A percentile compares a stretch with the other conserved stretches of the same genome.
Conservation (phyloP, 2,888 invertebrate genomes). For the Tiliacea aurago region DNA sequence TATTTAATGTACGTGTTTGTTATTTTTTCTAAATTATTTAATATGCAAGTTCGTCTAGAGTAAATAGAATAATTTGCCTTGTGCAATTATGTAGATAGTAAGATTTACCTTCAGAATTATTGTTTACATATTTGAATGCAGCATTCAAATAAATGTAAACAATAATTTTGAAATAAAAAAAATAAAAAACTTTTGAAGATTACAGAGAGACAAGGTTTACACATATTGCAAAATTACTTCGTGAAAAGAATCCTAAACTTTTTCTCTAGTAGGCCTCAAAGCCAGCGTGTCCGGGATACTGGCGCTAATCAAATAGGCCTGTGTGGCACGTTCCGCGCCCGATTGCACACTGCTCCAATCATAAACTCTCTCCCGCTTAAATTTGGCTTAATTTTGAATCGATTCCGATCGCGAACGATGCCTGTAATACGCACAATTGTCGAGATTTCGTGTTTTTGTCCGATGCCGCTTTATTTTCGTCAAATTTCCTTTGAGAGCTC, state of each 20-base stretch:
- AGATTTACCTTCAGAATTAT: background rate
- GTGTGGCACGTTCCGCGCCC: conserved; percentile 64
- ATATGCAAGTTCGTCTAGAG: background rate
- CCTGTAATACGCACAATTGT: conserved; percentile 40
- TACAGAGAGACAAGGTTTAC: background rate
- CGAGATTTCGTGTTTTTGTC: conserved; percentile 27
- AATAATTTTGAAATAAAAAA: too few relatives aligned
- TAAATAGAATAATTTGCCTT: background rate
- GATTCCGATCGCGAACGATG: conserved; percentile 40
- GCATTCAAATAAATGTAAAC: too few relatives aligned
- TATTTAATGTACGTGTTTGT: background rate
- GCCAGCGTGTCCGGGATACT: conserved; percentile 36
- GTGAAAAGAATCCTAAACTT: background rate
- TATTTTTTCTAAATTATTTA: background rate
- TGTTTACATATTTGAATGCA: background rate
- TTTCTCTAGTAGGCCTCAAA: conserved; percentile 44
- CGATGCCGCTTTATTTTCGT: conserved; percentile 23
- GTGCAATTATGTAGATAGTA: background rate
- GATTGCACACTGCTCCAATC: conserved; percentile 69
- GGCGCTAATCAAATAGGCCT: conserved; percentile 74
- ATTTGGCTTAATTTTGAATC: conserved; percentile 63
- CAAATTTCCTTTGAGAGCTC: conserved; percentile 32
- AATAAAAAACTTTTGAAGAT: too few relatives aligned
- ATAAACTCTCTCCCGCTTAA: conserved; percentile 64
- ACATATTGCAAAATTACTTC: background rate